These are phyloP conservation scores for Rhamnusium bicolor DNA, from an alignment of 2,888 invertebrate species.

Conservation along the genomic window DNA sequence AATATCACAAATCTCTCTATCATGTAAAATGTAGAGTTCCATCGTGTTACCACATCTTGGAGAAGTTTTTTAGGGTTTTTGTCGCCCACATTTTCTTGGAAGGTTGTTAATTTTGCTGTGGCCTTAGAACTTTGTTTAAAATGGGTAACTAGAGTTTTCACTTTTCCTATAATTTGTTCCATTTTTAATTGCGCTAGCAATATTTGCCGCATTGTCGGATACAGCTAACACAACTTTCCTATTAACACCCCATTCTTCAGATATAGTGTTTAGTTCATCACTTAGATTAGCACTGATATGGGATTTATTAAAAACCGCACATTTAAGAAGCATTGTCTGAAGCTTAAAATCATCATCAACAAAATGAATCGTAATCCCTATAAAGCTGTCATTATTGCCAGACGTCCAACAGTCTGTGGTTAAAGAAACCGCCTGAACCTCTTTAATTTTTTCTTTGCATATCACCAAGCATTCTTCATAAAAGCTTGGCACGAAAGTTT, in stretches of 20 bases:
- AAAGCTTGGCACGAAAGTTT: constrained; percentile 25
- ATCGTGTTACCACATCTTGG: constrained; percentile 46
- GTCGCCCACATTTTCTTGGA: constrained; percentile 34
- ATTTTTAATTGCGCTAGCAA: constrained; percentile 50
- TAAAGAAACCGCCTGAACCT: constrained; percentile 25
- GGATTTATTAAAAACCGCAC: constrained; percentile 41
- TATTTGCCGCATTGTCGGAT: constrained; percentile 58
- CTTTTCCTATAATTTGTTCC: constrained; percentile 40
- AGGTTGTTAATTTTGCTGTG: constrained; percentile 32
- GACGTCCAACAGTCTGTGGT: constrained; percentile 55
- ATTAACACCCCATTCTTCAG: constrained; percentile 42
- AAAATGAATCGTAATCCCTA: constrained; percentile 60
- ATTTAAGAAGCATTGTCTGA: constrained; percentile 50
- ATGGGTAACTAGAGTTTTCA: constrained; percentile 43
- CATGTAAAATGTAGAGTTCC: constrained; percentile 51
- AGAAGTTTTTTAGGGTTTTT: constrained; percentile 39
- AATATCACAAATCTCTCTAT: constrained; percentile 37
- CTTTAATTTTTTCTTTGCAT: constrained; percentile 31
- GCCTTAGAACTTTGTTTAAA: constrained; percentile 34
- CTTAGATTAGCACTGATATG: constrained; percentile 53
- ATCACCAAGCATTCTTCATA: constrained; percentile 39
- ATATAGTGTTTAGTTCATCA: constrained; percentile 32
- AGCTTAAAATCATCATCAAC: constrained; percentile 48
- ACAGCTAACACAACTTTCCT: constrained; percentile 52
- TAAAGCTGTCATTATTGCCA: constrained; percentile 56